Percentiles rank a stretch among this genome's conserved stretches.
These are phyloP conservation scores for Polymixis lichenea DNA, from an alignment of 2,888 invertebrate species.

Conservation along the genomic window DNA sequence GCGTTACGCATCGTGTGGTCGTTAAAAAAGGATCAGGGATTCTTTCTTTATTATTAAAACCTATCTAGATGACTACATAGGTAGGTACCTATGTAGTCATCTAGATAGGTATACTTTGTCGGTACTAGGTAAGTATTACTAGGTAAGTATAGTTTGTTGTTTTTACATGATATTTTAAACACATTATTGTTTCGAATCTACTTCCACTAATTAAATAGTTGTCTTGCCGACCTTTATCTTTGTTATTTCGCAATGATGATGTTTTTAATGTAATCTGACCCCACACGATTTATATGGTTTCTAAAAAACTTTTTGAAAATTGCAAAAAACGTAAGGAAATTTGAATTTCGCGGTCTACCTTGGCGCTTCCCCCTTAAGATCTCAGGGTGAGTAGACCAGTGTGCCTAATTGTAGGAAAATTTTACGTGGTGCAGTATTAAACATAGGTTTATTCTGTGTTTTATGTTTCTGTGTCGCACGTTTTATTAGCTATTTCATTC, in stretches of 20 bases:
- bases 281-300: too few relatives aligned
- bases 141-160: neutral
- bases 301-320: too few relatives aligned
- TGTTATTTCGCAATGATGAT: too few relatives aligned
- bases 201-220: neutral
- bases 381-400: neutral
- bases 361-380: neutral
- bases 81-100: too few relatives aligned
- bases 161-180: neutral
- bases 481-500: constrained; percentile 3
- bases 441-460: neutral
- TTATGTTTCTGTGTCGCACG: neutral
- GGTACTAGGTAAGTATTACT: neutral
- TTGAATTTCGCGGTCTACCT: neutral
- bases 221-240: neutral
- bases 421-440: neutral
- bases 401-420: neutral
- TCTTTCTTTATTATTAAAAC: neutral
- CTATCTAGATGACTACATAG: too few relatives aligned
- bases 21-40: neutral
- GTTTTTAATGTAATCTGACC: too few relatives aligned
- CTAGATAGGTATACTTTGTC: neutral
- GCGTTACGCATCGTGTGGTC: neutral
- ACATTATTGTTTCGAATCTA: neutral
- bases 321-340: too few relatives aligned